Conservation (phyloP, 2,113 vertebrate species). For the Oncorhynchus kisutch region DNA sequence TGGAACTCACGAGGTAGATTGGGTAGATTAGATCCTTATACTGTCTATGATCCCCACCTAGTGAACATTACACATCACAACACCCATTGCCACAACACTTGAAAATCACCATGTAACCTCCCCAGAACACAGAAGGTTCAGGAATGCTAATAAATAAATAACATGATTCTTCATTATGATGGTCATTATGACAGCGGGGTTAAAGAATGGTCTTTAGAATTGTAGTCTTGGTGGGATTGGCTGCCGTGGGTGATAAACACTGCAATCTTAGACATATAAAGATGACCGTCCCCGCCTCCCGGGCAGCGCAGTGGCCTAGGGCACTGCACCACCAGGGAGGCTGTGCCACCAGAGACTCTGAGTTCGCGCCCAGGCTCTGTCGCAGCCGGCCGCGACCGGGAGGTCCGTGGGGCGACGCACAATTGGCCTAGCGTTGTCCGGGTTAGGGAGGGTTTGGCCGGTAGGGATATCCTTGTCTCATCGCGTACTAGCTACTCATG, state of each 20-base stretch:
- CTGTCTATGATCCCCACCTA: constrained; percentile 49
- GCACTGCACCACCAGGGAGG: too few species aligned
- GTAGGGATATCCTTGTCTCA: too few species aligned
- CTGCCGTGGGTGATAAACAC: constrained; percentile 53
- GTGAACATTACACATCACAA: constrained; percentile 17
- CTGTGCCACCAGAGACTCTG: too few species aligned
- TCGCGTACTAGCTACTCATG: too few species aligned
- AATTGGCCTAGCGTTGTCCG: too few species aligned
- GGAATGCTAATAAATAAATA: background rate
- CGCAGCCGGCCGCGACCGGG: too few species aligned
- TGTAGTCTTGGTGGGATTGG: constrained; percentile 8
- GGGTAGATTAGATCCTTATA: background rate
- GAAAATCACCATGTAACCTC: background rate
- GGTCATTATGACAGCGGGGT: background rate
- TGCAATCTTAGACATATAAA: constrained; percentile 58
- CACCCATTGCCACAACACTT: background rate
- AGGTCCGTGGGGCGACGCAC: too few species aligned
- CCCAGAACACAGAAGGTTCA: background rate
- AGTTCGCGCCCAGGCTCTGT: too few species aligned
- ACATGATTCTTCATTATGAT: background rate
- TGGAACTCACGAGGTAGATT: constrained; percentile 18
- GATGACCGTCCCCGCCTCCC: constrained; percentile 32
- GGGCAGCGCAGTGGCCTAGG: too few species aligned
- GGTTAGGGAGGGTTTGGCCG: too few species aligned
- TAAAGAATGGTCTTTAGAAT: constrained; percentile 9